Conservation (phyloP, 1,140 invertebrate species). For the Heliconius nattereri region DNA sequence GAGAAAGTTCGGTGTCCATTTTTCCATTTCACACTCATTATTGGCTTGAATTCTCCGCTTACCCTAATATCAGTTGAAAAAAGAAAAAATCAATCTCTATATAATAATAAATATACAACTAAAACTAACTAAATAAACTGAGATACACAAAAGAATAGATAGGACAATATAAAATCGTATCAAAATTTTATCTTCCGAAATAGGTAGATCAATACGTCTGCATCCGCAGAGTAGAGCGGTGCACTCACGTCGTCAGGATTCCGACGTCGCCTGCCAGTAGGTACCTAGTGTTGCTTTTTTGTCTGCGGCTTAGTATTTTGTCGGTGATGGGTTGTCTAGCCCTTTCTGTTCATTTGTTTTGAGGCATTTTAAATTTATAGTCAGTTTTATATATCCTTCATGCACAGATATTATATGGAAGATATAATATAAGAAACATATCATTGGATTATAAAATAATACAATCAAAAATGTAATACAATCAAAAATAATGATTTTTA, state of each 20-base stretch:
- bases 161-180: not conserved
- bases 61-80: no score
- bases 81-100: not conserved
- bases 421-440: no score
- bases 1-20: no score
- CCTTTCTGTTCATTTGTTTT: not conserved
- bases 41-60: no score
- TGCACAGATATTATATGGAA: no score
- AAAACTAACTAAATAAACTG: no score
- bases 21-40: no score
- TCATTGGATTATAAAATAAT: no score
- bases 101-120: not conserved
- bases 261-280: not conserved
- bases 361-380: not conserved
- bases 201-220: constrained; percentile 13
- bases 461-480: no score
- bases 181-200: not conserved
- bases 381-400: no score
- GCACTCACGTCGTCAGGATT: constrained; percentile 2
- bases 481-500: no score
- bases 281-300: not conserved
- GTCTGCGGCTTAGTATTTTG: constrained; percentile 9
- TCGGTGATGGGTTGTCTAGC: not conserved
- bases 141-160: not conserved
- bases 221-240: not conserved